These are phyloP conservation scores for Prinia subflava DNA, from an alignment of 2,113 vertebrate species.

Conservation along the genomic window DNA sequence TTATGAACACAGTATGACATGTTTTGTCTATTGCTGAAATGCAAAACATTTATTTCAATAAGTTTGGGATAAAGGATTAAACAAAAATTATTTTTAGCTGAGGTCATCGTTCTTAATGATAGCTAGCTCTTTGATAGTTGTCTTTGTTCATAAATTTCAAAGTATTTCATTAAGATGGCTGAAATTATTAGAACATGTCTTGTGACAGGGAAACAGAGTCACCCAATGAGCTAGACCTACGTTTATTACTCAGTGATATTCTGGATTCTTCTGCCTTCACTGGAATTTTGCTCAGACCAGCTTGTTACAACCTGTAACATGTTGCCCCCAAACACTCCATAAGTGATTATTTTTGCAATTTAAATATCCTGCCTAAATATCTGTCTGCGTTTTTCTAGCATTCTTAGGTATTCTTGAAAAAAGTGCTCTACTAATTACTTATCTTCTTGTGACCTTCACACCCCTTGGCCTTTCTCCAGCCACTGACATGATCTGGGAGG, in stretches of 20 bases:
- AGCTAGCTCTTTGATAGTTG: background rate
- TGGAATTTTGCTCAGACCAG: background rate
- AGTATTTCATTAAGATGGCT: background rate
- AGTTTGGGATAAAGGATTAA: background rate
- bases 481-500: accelerated
- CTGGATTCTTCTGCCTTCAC: background rate
- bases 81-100: conserved; percentile 23
- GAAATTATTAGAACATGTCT: background rate
- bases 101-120: background rate
- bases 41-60: conserved; percentile 10
- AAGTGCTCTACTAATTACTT: background rate
- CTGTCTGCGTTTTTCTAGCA: background rate
- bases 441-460: background rate
- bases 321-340: accelerated
- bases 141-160: background rate
- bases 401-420: background rate
- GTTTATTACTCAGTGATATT: background rate
- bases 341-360: background rate
- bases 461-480: background rate
- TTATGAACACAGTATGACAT: conserved; percentile 32
- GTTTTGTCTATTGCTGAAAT: conserved; percentile 35
- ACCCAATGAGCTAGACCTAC: background rate
- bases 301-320: background rate
- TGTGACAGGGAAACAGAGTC: background rate
- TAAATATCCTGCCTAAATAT: background rate